Evolutionary conservation across 2,797 vertebrate species (phyloP).

Genomic region (Trachops cirrhosus): DNA sequence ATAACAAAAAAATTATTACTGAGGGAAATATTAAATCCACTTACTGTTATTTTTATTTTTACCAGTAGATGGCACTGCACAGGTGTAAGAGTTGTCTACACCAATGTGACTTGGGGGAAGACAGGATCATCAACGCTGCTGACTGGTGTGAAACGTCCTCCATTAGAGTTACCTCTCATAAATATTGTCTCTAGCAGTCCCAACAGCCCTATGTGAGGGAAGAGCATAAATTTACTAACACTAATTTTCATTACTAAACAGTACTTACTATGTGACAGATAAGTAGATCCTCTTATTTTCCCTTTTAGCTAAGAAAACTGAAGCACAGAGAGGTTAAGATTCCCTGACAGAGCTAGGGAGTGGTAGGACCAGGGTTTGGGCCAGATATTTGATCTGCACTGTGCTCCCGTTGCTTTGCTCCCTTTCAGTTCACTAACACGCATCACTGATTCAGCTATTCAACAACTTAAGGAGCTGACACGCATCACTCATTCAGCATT

Average conservation of each 20-base stretch:
- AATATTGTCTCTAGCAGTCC: not conserved
- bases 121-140: not conserved
- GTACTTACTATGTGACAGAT: not conserved
- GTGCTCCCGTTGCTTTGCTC: not conserved
- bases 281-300: not conserved
- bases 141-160: not conserved
- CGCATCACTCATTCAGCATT: no score
- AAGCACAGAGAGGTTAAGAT: not conserved
- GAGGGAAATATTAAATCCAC: conserved; percentile 9
- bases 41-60: not conserved
- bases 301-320: not conserved
- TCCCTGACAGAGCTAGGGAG: not conserved
- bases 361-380: not conserved
- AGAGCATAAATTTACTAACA: not conserved
- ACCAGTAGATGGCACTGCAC: conserved; percentile 72
- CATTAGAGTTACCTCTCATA: not conserved
- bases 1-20: not conserved
- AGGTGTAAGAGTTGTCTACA: not conserved
- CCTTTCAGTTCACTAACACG: not conserved
- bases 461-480: not conserved
- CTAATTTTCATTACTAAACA: not conserved
- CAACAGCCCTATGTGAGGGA: not conserved
- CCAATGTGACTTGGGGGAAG: not conserved
- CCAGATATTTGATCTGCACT: not conserved
- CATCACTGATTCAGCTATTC: not conserved